Conservation (phyloP, 2,113 vertebrate species). For the Casuarius casuarius region DNA sequence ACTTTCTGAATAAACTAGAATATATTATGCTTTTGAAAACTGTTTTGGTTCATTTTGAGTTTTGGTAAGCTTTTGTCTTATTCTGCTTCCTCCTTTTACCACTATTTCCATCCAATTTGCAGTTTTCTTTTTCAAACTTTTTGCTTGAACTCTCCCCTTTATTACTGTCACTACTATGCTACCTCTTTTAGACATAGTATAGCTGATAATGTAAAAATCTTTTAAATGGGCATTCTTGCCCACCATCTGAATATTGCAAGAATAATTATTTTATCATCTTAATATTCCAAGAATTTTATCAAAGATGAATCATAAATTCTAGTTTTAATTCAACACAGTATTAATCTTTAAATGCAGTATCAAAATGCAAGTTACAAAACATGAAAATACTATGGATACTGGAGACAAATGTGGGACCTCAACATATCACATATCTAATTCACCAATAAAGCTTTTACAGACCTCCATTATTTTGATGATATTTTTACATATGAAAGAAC, state of each 20-base stretch:
- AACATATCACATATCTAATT: background rate
- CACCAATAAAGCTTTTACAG: background rate
- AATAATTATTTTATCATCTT: background rate
- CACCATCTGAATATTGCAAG: background rate
- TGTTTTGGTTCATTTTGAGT: background rate
- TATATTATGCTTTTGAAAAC: background rate
- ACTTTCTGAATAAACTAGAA: background rate
- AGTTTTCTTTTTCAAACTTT: background rate
- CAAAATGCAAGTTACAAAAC: background rate
- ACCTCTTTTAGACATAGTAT: background rate
- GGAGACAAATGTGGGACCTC: background rate
- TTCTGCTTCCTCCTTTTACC: background rate
- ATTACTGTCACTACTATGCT: background rate
- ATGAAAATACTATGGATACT: background rate
- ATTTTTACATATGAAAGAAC: background rate
- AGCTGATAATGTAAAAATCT: background rate
- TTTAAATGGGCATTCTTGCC: background rate
- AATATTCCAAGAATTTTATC: background rate
- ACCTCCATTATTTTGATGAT: background rate
- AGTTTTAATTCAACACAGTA: background rate
- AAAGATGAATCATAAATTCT: background rate
- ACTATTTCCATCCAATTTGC: background rate
- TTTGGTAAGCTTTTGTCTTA: background rate
- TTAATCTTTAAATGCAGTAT: background rate
- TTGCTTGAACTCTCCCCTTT: background rate